Evolutionary conservation across 2,888 invertebrate genomes (phyloP).

Genomic region (Nasonovia ribisnigri): DNA sequence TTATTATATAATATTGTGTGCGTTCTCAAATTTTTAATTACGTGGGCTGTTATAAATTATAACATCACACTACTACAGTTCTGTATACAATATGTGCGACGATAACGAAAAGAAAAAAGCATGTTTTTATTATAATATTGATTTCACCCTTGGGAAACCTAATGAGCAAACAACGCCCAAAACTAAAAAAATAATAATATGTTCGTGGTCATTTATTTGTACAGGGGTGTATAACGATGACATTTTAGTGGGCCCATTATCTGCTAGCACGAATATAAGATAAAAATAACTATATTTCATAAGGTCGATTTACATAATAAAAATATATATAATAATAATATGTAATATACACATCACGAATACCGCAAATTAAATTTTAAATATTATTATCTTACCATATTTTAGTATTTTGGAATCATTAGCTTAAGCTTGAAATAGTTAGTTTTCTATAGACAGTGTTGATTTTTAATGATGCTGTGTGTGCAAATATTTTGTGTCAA

Average conservation of each 20-base stretch:
- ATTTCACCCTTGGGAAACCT: slow-evolving; percentile 48
- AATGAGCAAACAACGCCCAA: slow-evolving; percentile 58
- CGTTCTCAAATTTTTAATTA: slow-evolving; percentile 28
- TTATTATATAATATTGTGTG: not conserved
- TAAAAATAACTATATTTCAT: not conserved
- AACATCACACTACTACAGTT: not conserved
- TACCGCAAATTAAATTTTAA: slow-evolving; percentile 10
- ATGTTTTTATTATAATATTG: slow-evolving; percentile 26
- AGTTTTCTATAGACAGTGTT: not conserved
- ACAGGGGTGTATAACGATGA: not conserved
- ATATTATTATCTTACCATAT: not conserved
- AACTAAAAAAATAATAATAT: slow-evolving; percentile 40
- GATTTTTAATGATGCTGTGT: not conserved
- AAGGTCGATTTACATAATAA: slow-evolving; percentile 16
- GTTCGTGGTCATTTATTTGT: slow-evolving; percentile 18
- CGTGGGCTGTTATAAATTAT: not conserved
- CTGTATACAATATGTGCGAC: not conserved
- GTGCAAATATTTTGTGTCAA: not conserved
- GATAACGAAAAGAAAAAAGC: not conserved
- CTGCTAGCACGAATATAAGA: not conserved
- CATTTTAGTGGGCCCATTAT: not conserved
- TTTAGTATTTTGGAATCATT: not conserved
- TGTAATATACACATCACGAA: not conserved
- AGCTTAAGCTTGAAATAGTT: not conserved
- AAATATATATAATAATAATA: not conserved